A percentile compares a stretch with the other conserved stretches of the same genome.
Evolutionary conservation across 2,113 vertebrate genomes (phyloP).

Genomic region (Gobiocypris rarus): DNA sequence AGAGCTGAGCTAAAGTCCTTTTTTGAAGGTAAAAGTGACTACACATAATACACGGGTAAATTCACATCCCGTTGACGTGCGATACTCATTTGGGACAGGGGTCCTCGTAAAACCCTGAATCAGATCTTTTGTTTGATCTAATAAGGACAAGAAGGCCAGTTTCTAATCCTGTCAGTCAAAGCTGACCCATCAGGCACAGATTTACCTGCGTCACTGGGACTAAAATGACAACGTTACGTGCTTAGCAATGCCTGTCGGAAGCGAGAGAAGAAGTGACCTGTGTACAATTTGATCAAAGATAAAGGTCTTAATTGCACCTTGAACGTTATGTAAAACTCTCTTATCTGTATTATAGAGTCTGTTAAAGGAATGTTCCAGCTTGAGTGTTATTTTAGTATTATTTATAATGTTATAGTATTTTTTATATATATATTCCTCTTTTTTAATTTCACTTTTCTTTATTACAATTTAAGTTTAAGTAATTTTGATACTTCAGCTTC

Average conservation of each 20-base stretch:
- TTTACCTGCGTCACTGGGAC: conserved; percentile 33
- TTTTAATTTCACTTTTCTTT: too few species aligned
- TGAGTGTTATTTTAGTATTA: not conserved
- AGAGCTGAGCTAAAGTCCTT: not conserved
- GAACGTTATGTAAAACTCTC: not conserved
- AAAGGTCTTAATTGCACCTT: not conserved
- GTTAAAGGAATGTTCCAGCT: not conserved
- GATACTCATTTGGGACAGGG: not conserved
- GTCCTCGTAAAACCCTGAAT: conserved; percentile 27
- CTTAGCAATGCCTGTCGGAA: not conserved
- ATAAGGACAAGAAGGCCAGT: conserved; percentile 17
- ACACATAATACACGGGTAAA: not conserved
- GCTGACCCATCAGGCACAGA: conserved; percentile 12
- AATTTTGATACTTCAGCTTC: too few species aligned
- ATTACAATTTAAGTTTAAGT: too few species aligned
- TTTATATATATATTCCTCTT: too few species aligned
- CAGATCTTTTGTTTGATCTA: conserved; percentile 22
- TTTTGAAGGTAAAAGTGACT: not conserved
- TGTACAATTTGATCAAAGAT: not conserved
- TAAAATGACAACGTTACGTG: not conserved
- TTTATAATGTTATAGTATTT: too few species aligned
- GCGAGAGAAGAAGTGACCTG: not conserved
- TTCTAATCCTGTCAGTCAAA: conserved; percentile 46
- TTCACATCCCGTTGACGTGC: not conserved
- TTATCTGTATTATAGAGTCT: not conserved